Evolutionary conservation across 2,888 invertebrate species (phyloP).

Genomic region (Melanostoma mellinum): DNA sequence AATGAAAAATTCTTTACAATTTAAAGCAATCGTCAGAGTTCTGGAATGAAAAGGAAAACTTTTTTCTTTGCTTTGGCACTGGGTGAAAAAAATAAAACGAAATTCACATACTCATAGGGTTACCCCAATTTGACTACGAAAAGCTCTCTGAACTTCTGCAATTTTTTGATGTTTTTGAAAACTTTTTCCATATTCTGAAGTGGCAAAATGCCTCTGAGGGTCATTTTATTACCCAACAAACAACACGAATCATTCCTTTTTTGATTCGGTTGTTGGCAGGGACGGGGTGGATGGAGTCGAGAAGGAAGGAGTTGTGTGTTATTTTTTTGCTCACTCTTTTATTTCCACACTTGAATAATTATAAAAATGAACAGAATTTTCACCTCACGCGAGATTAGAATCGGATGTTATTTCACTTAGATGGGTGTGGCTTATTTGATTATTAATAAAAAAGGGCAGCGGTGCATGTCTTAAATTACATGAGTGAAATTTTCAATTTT

Average conservation of each 20-base stretch:
- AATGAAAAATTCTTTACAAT: too few relatives aligned
- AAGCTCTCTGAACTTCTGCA: too few relatives aligned
- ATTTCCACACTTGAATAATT: neutral
- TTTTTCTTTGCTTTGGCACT: too few relatives aligned
- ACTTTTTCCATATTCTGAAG: constrained; percentile 5
- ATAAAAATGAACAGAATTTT: constrained; percentile 9
- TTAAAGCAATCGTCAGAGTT: too few relatives aligned
- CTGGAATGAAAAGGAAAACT: too few relatives aligned
- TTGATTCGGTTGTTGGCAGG: neutral
- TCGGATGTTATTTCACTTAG: constrained; percentile 23
- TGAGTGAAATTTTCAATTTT: neutral
- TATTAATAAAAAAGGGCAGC: constrained; percentile 13
- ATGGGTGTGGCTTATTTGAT: constrained; percentile 26
- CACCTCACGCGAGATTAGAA: constrained; percentile 5
- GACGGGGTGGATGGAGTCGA: neutral
- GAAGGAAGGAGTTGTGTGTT: neutral
- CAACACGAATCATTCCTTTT: constrained; percentile 8
- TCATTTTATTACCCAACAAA: constrained; percentile 11
- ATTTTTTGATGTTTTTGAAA: constrained; percentile 1
- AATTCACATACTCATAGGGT: too few relatives aligned
- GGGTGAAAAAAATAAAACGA: too few relatives aligned
- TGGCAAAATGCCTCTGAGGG: constrained; percentile 2
- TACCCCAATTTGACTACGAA: too few relatives aligned
- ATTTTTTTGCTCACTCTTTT: constrained; percentile 1
- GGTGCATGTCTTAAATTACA: neutral